These are phyloP conservation scores for Champsocephalus gunnari DNA, from an alignment of 2,797 vertebrate genomes.

Conservation along the genomic window DNA sequence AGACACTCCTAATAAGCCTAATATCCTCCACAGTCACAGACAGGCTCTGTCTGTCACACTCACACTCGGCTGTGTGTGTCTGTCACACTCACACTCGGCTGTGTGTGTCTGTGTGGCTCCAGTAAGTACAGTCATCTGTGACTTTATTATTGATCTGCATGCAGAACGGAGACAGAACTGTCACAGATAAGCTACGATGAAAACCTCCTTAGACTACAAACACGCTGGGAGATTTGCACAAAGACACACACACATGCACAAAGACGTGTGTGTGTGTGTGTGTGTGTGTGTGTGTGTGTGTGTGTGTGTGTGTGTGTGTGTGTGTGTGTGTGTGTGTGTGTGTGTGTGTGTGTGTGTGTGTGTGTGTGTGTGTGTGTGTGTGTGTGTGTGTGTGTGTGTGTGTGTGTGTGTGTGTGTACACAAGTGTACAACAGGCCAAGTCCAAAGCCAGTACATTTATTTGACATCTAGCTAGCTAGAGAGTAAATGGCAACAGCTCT, in stretches of 20 bases:
- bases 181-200: slow-evolving; percentile 56
- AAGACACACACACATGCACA: slow-evolving; percentile 25
- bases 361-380: slow-evolving; percentile 28
- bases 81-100: slow-evolving; percentile 36
- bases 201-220: slow-evolving; percentile 46
- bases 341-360: slow-evolving; percentile 29
- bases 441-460: slow-evolving; percentile 57
- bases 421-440: background rate
- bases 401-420: slow-evolving; percentile 12
- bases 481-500: slow-evolving; percentile 38
- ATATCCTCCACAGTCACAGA: slow-evolving; percentile 70
- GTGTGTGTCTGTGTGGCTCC: slow-evolving; percentile 2
- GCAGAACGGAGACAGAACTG: slow-evolving; percentile 53
- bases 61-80: slow-evolving; percentile 17
- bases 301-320: slow-evolving; percentile 27
- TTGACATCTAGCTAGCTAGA: slow-evolving; percentile 50
- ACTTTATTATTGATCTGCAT: slow-evolving; percentile 66
- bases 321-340: slow-evolving; percentile 32
- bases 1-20: slow-evolving; percentile 72
- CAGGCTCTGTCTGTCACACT: slow-evolving; percentile 58
- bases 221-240: slow-evolving; percentile 8
- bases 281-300: slow-evolving; percentile 16
- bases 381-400: slow-evolving; percentile 29
- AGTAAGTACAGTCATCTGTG: slow-evolving; percentile 50
- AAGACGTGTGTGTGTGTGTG: slow-evolving; percentile 20